Percentiles rank a stretch among this genome's conserved stretches.
Evolutionary conservation across 1,140 invertebrate species (phyloP).

Genomic region (Solenopsis fugax): DNA sequence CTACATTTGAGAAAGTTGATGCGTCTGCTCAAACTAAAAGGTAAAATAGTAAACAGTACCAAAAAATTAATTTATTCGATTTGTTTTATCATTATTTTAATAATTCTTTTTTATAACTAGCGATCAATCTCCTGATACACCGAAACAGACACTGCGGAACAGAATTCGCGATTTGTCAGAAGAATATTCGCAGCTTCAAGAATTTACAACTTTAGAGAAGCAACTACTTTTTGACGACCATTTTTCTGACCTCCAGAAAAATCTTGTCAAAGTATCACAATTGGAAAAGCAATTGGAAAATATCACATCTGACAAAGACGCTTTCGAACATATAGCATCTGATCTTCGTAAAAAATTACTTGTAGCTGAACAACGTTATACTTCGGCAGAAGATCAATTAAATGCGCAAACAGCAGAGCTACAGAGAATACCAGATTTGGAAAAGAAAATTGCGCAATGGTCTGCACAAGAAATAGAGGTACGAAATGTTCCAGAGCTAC

Average conservation of each 20-base stretch:
- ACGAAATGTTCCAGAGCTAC: conserved; percentile 33
- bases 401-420: conserved; percentile 30
- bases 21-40: conserved; percentile 34
- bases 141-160: conserved; percentile 41
- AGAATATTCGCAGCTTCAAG: conserved; percentile 58
- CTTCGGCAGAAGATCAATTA: conserved; percentile 12
- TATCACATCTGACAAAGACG: conserved; percentile 53
- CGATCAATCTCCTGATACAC: conserved; percentile 38
- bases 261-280: not conserved
- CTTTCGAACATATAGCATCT: conserved; percentile 43
- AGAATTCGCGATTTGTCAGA: conserved; percentile 18
- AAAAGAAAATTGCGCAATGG: conserved; percentile 27
- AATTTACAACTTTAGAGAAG: conserved; percentile 70
- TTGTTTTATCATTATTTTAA: not conserved
- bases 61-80: conserved; percentile 7
- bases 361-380: not conserved
- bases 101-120: conserved; percentile 15
- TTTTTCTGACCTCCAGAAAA: not conserved
- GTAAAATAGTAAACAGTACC: conserved; percentile 36
- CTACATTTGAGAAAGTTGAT: conserved; percentile 22
- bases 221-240: conserved; percentile 51
- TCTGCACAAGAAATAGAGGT: not conserved
- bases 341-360: conserved; percentile 58
- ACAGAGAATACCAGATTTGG: conserved; percentile 11
- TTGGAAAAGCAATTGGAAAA: conserved; percentile 55